Evolutionary conservation across 1,140 invertebrate species (phyloP).

Genomic region (Sarcophaga bullata): DNA sequence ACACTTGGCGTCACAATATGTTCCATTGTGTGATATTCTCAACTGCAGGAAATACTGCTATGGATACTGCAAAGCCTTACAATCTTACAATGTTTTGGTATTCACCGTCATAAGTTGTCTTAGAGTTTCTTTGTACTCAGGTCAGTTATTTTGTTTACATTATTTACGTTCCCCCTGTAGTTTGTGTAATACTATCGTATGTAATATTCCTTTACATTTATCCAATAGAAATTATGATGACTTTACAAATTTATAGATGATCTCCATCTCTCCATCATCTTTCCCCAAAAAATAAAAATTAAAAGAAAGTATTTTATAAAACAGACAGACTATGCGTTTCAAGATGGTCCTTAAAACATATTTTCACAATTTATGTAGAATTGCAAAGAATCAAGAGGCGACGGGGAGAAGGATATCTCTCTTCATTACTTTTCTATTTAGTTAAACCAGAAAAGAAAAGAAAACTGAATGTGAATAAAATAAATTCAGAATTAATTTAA

Average conservation of each 20-base stretch:
- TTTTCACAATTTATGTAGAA: background rate
- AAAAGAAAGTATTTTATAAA: background rate
- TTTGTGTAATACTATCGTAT: no score
- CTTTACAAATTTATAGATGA: background rate
- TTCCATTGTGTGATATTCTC: no score
- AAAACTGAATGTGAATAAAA: background rate
- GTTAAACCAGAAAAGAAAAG: background rate
- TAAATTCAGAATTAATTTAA: slow-evolving; percentile 12
- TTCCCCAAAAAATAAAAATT: background rate
- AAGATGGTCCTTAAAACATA: background rate
- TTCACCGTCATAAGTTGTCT: no score
- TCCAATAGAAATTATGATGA: slow-evolving; percentile 14
- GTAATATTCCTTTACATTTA: background rate
- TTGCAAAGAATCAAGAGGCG: background rate
- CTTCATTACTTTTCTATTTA: no score
- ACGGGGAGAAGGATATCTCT: no score
- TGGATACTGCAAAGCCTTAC: no score
- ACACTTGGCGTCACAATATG: no score
- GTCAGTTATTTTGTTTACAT: no score
- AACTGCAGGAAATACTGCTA: no score
- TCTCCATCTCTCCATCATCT: background rate
- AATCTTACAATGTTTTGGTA: no score
- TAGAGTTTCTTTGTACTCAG: no score
- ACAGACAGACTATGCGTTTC: background rate
- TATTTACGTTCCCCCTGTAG: no score